phyloP scores from a whole-genome alignment of 2,113 vertebrate species.

The Camelus bactrianus region DNA sequence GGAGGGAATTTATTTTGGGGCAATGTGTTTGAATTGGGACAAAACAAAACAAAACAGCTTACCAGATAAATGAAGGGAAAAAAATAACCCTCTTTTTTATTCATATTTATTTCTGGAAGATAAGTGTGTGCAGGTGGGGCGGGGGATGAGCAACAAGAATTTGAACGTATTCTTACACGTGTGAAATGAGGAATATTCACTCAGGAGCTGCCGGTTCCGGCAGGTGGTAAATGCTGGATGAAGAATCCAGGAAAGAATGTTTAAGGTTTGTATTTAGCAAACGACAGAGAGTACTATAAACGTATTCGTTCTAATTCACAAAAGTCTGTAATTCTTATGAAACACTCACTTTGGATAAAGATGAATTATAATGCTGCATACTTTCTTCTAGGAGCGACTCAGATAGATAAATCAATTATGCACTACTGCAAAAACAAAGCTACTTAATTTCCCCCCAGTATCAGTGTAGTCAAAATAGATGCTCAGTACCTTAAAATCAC shows the following conservation, averaged over 20 bases:
- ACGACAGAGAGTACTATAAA: conserved; percentile 50
- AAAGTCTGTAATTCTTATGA: conserved; percentile 77
- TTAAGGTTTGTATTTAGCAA: conserved; percentile 66
- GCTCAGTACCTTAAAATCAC: neutral
- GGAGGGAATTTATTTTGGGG: conserved; percentile 25
- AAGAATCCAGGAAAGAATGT: conserved; percentile 73
- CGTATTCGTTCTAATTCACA: conserved; percentile 77
- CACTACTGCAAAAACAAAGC: conserved; percentile 3
- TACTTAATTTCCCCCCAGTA: conserved; percentile 21
- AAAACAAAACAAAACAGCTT: conserved; percentile 1
- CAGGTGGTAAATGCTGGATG: conserved; percentile 67
- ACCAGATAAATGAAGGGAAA: conserved; percentile 46
- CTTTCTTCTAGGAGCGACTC: conserved; percentile 54
- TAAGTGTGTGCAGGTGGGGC: conserved; percentile 34
- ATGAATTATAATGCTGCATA: conserved; percentile 67
- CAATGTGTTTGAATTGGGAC: neutral
- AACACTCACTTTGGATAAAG: conserved; percentile 61
- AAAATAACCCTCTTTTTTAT: conserved; percentile 27
- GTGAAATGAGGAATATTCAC: conserved; percentile 8
- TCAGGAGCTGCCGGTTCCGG: conserved; percentile 26
- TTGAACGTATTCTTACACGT: conserved; percentile 18
- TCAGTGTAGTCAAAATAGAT: neutral
- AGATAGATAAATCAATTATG: conserved; percentile 55
- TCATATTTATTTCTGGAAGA: conserved; percentile 65
- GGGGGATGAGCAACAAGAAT: neutral